A percentile compares a stretch with the other conserved stretches of the same genome.
Conservation (phyloP, 92 coral and sea anemone genomes). For the Ricordea florida region DNA sequence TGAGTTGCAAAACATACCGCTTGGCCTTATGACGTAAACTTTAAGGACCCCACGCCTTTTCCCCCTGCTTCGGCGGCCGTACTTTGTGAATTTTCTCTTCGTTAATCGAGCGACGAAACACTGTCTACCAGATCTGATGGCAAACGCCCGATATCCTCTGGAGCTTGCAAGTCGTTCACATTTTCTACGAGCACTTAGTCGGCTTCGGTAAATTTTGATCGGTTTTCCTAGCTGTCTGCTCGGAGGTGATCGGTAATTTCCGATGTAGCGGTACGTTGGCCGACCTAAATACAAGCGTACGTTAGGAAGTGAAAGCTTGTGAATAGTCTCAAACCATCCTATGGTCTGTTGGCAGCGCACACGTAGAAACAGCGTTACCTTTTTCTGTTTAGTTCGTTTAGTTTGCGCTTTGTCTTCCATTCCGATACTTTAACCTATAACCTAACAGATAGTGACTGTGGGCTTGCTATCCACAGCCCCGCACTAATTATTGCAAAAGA, state of each 20-base stretch:
- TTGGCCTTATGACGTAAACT: background rate
- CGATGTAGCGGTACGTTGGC: background rate
- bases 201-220: background rate
- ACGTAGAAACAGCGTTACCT: too few relatives aligned
- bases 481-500: too few relatives aligned
- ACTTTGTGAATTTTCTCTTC: background rate
- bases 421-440: too few relatives aligned
- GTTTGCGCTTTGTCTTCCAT: too few relatives aligned
- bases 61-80: slow-evolving; percentile 15
- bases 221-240: slow-evolving; percentile 6
- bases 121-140: background rate
- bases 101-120: background rate
- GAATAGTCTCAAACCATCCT: too few relatives aligned
- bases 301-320: too few relatives aligned
- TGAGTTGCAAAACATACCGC: background rate
- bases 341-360: too few relatives aligned
- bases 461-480: too few relatives aligned
- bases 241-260: slow-evolving; percentile 2
- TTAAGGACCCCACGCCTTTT: background rate
- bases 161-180: slow-evolving; percentile 11
- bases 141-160: slow-evolving; percentile 9
- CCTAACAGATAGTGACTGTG: too few relatives aligned
- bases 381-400: too few relatives aligned
- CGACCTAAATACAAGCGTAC: too few relatives aligned
- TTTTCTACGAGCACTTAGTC: background rate